Base-by-base conservation (phyloP, 1,140 invertebrate genomes). In the Zeugodacus cucurbitae region DNA sequence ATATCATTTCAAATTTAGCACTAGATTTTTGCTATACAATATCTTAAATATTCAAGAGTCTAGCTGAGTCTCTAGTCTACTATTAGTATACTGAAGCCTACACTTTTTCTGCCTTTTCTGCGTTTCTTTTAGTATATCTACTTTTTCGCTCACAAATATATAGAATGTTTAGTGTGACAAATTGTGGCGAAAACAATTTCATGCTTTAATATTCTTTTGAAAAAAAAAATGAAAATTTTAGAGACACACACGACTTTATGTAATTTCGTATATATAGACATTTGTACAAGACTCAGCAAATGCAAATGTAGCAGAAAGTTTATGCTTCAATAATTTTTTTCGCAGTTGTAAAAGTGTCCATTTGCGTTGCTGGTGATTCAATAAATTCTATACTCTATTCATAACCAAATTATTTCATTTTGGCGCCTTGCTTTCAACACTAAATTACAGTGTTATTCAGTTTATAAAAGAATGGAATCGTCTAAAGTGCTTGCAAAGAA, bases 121-220 rank as follows among this genome's bases (percentile, higher is more conserved):
- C 48, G 14, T 54, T 54, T 54, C 14, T 17, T 20, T 54, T 17
- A 1, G 14, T 54, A 0, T 54, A 54, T 54, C 48, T 20, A 54
- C 48, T 4, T 54, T 54, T 54, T 0, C 48, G 20, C 3, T 20
- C 48, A 54, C 2, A 54, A 62, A 62, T 62, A n/a, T 26, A 3
- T 62, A 11, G 6, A 62, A 26, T 74, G 37, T 29, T 82, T 14
- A 54, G 74, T 48, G 74, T 82, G 74, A 82, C 74, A 82, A 82
- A 82, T 82, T 17, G n/a, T 82, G 4, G 20, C n/a, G 74, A 82
- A 82, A 82, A 82, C 37, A n/a, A 82, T 48, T 82, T 82, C 41
- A 82, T 11, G 74, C 74, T 82, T 82, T 54, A 82, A 82, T 82
- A 34, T 74, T 74, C 67, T 41, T 41, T 37, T 74, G 67, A 74